Evolutionary conservation across 2,888 invertebrate genomes (phyloP).

Genomic region (Pedicia rivosa): DNA sequence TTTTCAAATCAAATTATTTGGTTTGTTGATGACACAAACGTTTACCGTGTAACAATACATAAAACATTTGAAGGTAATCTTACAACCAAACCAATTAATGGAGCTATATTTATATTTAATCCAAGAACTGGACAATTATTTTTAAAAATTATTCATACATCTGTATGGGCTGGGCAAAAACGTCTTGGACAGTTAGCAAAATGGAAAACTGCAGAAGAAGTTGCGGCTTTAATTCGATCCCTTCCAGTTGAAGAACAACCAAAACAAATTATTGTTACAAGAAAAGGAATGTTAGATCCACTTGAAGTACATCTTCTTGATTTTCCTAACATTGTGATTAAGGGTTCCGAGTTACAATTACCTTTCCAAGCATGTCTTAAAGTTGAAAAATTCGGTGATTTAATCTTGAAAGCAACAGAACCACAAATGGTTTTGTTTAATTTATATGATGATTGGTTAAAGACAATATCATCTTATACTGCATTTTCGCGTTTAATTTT

Average conservation of each 20-base stretch:
- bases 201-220: slow-evolving; percentile 99
- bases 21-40: slow-evolving; percentile 99
- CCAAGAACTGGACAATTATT: slow-evolving; percentile 97
- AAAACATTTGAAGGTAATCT: slow-evolving; percentile 99
- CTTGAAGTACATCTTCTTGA: slow-evolving; percentile 98
- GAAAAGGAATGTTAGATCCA: slow-evolving; percentile 99
- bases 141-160: slow-evolving; percentile 98
- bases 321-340: slow-evolving; percentile 99
- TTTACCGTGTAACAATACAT: slow-evolving; percentile 98
- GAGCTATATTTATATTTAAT: slow-evolving; percentile 99
- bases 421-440: slow-evolving; percentile 99
- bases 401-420: slow-evolving; percentile 97
- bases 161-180: slow-evolving; percentile 99
- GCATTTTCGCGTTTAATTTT: slow-evolving; percentile 95
- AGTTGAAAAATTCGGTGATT: slow-evolving; percentile 98
- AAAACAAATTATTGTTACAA: slow-evolving; percentile 97
- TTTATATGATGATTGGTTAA: slow-evolving; percentile 98
- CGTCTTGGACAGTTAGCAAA: slow-evolving; percentile 98
- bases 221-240: slow-evolving; percentile 96
- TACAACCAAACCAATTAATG: slow-evolving; percentile 99
- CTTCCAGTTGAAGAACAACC: slow-evolving; percentile 99
- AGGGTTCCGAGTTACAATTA: slow-evolving; percentile 94
- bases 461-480: slow-evolving; percentile 98
- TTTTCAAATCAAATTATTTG: slow-evolving; percentile 99
- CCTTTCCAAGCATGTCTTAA: slow-evolving; percentile 99